Base-by-base conservation (phyloP, 2,113 vertebrate species). In the Catharus minimus region DNA sequence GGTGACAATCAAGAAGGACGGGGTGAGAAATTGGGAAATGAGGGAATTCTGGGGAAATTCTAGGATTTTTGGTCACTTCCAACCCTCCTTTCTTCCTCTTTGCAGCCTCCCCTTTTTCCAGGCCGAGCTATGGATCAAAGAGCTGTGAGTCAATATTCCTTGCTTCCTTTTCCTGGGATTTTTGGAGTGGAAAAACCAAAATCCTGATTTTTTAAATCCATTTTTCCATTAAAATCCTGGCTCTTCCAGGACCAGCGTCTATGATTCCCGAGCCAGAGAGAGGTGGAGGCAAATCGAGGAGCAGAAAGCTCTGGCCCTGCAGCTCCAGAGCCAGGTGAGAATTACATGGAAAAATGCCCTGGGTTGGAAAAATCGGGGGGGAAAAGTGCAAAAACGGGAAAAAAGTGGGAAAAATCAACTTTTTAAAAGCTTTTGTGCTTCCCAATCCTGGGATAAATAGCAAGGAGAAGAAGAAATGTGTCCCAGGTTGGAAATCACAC, bases 91-190 rank as follows among this genome's bases (percentile, higher is more conserved):
- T 46, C n/a, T 62, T 39, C 7, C 14, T n/a, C 13, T 83, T 47
- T 6, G 38, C 41, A 99, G 99, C 69, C 92, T 97, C 78, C 97
- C 98, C 3, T 98, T 98, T 95, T 99, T 99, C 97, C 97, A 99
- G 86, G 98, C 99, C 1, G 99, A 99, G 56, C 95, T 99, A 14
- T 99, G 99, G 99, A 99, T 99, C 97, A 99, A 99, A 97, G 99
- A 99, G 97, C 93, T 99, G 99, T 99, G 96, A 99, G 98, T 98
- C 39, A 26, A 26, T 16, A 26, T 91, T 94, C 75, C 41, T 67
- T 68, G 19, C 10, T 46, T 20, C 3, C 1, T 49, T 73, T 49
- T 30, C 19, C 15, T 10, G 3, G n/a, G 21, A 26, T 11, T 82
- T 60, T 36, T 24, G 38, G 26, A 26, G 10, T 26, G 66, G 16